Evolutionary conservation across 35 echinoderm and acorn worm genomes (phyloP).

Genomic region (Holothuria glaberrima): DNA sequence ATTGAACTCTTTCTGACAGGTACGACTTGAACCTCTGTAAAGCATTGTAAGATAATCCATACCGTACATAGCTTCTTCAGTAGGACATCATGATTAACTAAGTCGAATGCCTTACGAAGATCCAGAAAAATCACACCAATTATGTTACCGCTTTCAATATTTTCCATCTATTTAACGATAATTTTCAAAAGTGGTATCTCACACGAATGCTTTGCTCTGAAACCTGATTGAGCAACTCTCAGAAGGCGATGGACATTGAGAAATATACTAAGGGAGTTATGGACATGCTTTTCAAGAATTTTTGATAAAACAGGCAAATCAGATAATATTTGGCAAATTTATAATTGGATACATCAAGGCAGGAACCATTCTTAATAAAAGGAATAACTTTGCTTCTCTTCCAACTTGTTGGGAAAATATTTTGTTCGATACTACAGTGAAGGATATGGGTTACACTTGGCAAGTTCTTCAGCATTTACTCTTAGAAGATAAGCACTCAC

Average conservation of each 20-base stretch:
- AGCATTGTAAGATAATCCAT: neutral
- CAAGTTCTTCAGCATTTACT: neutral
- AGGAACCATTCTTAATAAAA: slow-evolving; percentile 5
- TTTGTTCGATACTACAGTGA: too few relatives aligned
- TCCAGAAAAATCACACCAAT: too few relatives aligned
- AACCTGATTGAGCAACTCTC: slow-evolving; percentile 22
- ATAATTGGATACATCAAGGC: slow-evolving; percentile 4
- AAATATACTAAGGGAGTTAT: neutral
- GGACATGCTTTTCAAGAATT: slow-evolving; percentile 13
- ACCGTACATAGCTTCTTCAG: neutral
- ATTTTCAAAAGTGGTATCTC: neutral
- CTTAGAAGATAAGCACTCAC: too few relatives aligned
- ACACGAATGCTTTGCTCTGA: slow-evolving; percentile 38
- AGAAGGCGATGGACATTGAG: too few relatives aligned
- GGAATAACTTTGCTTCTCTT: neutral
- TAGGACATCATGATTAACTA: slow-evolving; percentile 30
- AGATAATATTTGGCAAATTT: neutral
- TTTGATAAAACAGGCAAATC: too few relatives aligned
- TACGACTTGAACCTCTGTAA: slow-evolving; percentile 12
- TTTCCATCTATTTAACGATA: too few relatives aligned
- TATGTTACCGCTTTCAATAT: too few relatives aligned
- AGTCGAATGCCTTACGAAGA: too few relatives aligned
- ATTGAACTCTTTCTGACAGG: too few relatives aligned
- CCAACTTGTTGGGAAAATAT: too few relatives aligned
- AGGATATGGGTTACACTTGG: neutral